Percentiles rank a stretch among this genome's conserved stretches.
phyloP scores from a whole-genome alignment of 1,140 invertebrate genomes.

The Cherax destructor region DNA sequence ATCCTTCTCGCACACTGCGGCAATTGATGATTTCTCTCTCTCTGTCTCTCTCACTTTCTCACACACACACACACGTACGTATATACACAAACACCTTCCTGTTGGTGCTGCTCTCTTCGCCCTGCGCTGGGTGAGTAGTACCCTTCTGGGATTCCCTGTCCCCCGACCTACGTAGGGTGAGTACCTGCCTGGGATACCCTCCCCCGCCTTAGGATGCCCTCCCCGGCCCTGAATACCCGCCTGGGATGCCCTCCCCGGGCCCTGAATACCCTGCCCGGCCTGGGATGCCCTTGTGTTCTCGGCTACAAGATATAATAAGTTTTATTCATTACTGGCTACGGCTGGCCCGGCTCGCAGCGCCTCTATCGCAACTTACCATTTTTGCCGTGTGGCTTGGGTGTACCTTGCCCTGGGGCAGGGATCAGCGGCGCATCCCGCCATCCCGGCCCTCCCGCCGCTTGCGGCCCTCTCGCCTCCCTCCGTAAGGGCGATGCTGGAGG shows the following conservation, averaged over 20 bases:
- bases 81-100: background rate
- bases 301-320: slow-evolving; percentile 68
- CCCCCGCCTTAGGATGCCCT: background rate
- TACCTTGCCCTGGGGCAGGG: slow-evolving; percentile 57
- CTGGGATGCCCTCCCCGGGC: too few species aligned
- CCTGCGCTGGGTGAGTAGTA: background rate
- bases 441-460: background rate
- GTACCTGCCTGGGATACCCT: too few species aligned
- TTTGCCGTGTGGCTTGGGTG: slow-evolving; percentile 65
- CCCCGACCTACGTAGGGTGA: too few species aligned
- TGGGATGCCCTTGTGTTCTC: slow-evolving; percentile 45
- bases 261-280: background rate
- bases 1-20: background rate
- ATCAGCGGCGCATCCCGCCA: slow-evolving; percentile 38
- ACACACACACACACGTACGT: too few species aligned
- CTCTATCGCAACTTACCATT: slow-evolving; percentile 64
- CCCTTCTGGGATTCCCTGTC: too few species aligned
- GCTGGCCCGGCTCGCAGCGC: slow-evolving; percentile 53
- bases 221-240: background rate
- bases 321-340: slow-evolving; percentile 66
- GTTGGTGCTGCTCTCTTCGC: background rate
- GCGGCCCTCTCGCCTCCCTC: slow-evolving; percentile 5
- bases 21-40: slow-evolving; percentile 8
- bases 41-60: background rate
- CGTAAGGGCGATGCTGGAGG: slow-evolving; percentile 44